phyloP scores from a whole-genome alignment of 2,797 vertebrate species.

The Ficedula albicollis region DNA sequence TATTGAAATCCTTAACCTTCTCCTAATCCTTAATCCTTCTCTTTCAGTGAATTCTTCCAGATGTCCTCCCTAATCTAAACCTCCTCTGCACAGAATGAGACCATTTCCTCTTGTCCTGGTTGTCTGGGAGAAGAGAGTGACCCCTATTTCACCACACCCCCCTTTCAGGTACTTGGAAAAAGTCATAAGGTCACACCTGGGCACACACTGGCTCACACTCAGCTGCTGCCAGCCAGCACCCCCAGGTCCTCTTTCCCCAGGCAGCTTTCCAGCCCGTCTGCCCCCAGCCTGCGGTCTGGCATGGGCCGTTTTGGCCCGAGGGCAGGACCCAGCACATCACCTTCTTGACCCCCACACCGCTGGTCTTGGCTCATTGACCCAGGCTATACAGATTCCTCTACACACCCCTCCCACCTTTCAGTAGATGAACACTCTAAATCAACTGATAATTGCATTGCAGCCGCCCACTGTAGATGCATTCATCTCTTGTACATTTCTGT shows the following conservation, averaged over 20 bases:
- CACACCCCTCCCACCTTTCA: neutral
- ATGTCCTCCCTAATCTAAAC: neutral
- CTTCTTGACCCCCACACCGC: accelerated
- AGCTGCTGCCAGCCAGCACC: neutral
- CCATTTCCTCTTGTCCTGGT: neutral
- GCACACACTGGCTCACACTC: accelerated
- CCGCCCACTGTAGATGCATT: neutral
- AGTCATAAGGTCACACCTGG: neutral
- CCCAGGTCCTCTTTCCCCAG: neutral
- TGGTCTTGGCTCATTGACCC: accelerated
- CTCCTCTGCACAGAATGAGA: neutral
- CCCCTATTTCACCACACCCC: neutral
- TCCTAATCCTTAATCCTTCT: neutral
- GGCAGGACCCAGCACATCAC: neutral
- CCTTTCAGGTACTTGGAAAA: neutral
- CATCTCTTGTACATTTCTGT: neutral
- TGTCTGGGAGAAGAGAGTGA: neutral
- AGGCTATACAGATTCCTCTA: neutral
- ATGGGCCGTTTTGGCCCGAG: neutral
- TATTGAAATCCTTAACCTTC: neutral
- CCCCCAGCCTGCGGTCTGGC: accelerated
- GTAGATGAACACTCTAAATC: neutral
- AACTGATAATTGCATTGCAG: neutral
- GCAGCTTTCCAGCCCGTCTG: neutral
- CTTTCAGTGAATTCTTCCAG: neutral